These are phyloP conservation scores for Agrenia bidenticulata DNA, from an alignment of 2,888 invertebrate genomes.

Conservation along the genomic window DNA sequence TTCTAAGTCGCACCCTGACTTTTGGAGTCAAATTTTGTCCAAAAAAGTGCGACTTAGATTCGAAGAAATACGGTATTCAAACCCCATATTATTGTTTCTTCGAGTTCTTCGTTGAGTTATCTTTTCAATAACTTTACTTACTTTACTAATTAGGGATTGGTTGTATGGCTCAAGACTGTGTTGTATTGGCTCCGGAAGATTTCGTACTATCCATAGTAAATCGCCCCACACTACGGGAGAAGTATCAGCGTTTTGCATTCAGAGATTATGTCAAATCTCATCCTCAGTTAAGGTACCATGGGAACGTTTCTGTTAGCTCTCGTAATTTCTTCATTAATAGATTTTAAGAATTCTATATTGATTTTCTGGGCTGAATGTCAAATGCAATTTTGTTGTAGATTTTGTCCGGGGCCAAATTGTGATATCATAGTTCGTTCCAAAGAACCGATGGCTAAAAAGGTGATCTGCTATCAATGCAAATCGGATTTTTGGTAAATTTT, in stretches of 20 bases:
- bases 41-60: no score
- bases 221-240: slow-evolving; percentile 79
- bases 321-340: no score
- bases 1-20: no score
- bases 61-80: no score
- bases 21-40: no score
- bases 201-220: slow-evolving; percentile 84
- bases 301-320: not conserved
- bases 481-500: slow-evolving; percentile 89
- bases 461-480: slow-evolving; percentile 84
- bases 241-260: slow-evolving; percentile 94
- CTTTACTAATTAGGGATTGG: slow-evolving; percentile 92
- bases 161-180: slow-evolving; percentile 96
- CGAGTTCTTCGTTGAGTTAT: no score
- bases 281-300: slow-evolving; percentile 65
- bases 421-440: slow-evolving; percentile 82
- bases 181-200: slow-evolving; percentile 92
- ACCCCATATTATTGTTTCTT: no score
- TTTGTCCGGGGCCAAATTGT: slow-evolving; percentile 96
- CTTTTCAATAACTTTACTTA: no score
- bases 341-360: no score
- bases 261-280: slow-evolving; percentile 94
- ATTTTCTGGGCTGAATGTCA: no score
- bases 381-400: slow-evolving; percentile 63
- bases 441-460: slow-evolving; percentile 78